Conservation (phyloP, 2,113 vertebrate species). For the Rhabdomys dilectus region DNA sequence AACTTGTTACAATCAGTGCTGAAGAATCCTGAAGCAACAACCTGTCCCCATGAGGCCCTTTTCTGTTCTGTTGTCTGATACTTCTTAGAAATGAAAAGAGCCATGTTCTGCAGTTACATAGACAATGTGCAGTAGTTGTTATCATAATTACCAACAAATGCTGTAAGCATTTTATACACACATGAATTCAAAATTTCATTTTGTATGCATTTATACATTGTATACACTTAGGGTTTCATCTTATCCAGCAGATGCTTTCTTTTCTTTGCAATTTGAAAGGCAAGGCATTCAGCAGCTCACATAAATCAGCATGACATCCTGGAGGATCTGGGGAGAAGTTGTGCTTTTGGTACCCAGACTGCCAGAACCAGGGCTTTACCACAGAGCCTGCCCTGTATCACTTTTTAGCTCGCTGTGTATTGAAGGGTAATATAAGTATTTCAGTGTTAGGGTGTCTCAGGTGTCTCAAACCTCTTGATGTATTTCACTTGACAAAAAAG, state of each 20-base stretch:
- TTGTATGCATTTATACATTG: not conserved
- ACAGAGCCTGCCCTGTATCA: not conserved
- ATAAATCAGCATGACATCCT: not conserved
- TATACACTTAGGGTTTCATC: conserved; percentile 32
- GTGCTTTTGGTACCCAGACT: not conserved
- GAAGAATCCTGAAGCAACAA: conserved; percentile 21
- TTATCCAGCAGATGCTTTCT: not conserved
- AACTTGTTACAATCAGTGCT: conserved; percentile 29
- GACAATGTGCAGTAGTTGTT: not conserved
- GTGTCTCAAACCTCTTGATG: conserved; percentile 24
- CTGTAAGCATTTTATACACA: not conserved
- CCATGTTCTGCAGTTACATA: conserved; percentile 32
- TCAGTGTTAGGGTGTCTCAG: not conserved
- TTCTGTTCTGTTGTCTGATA: not conserved
- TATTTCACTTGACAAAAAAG: conserved; percentile 57
- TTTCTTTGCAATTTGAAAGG: not conserved
- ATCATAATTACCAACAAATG: conserved; percentile 6
- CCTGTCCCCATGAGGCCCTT: not conserved
- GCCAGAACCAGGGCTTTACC: not conserved
- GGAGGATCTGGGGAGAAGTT: not conserved
- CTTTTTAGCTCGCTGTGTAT: not conserved
- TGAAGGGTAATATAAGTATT: not conserved
- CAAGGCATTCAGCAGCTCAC: not conserved
- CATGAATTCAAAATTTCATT: conserved; percentile 33
- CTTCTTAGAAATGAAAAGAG: not conserved